Base-by-base conservation (phyloP, 2,888 invertebrate species). In the Acrobasis consociella region DNA sequence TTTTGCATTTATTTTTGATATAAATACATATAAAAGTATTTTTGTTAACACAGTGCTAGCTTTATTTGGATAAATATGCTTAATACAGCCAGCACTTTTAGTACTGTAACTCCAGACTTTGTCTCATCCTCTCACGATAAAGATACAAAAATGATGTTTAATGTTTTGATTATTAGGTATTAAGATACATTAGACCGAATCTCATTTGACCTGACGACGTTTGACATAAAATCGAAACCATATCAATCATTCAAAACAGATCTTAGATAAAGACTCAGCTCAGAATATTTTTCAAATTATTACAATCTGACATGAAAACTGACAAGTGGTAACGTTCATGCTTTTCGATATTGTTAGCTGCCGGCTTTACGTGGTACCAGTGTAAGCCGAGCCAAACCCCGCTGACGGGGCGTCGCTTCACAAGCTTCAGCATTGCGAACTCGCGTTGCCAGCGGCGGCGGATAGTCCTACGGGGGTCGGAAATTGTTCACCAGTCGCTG, bases 341-440 rank as follows among this genome's bases (percentile, higher is more conserved):
- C 87, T 90, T 86, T 70, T 83, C 76, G 77, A 74, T 78, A 82
- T 78, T 78, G 82, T 79, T 82, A 82, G 81, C 73, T 76, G 67
- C 65, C 65, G 85, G 85, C 87, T 85, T 87, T 78, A 85, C 80
- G 81, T 82, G 84, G 82, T 88, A 89, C 89, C 68, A 76, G 79
- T 72, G 83, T 80, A 77, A 81, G 87, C 87, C 83, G 78, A 60
- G 62, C 64, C 64, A 89, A 86, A 77, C 89, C 89, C 84, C 75
- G 61, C 70, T 76, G 78, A 84, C 83, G 76, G 89, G 88, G 86
- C 82, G 79, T 62, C 31, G 83, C 82, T 80, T 81, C 74, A 68
- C 74, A 77, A 83, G 82, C 85, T 86, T 86, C 42, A 63, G 67
- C 71, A 73, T 78, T 74, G 77, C 76, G 64, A 69, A 46, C 46